Conservation (phyloP, 1,140 invertebrate species). For the Laodelphax striatellus region DNA sequence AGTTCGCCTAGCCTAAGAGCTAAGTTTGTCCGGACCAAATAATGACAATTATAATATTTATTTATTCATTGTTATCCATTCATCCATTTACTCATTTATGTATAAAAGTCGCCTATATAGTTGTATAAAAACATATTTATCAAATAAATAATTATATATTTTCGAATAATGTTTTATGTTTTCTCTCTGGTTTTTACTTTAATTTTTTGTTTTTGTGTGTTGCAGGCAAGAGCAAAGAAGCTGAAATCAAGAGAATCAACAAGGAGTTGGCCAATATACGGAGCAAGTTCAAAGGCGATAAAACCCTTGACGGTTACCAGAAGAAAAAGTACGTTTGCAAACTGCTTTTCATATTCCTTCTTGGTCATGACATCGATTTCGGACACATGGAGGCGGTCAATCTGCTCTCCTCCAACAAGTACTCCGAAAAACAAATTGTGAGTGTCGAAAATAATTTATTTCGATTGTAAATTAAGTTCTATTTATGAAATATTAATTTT, state of each 20-base stretch:
- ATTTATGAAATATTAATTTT: no score
- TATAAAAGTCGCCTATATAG: no score
- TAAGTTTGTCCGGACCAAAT: no score
- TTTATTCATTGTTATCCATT: no score
- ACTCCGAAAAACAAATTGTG: constrained; percentile 99
- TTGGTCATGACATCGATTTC: constrained; percentile 99
- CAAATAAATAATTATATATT: no score
- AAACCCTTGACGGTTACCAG: constrained; percentile 98
- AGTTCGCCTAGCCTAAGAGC: no score
- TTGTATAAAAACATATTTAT: no score
- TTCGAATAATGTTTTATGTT: no score
- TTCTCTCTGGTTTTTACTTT: no score
- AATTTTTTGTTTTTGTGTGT: background rate
- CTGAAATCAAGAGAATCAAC: constrained; percentile 98
- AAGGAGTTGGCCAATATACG: constrained; percentile 99
- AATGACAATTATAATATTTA: no score
- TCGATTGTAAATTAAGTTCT: no score
- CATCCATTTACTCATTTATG: no score
- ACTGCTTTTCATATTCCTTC: constrained; percentile 95
- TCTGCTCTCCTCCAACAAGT: constrained; percentile 99
- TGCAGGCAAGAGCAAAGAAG: constrained; percentile 97
- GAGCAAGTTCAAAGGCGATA: constrained; percentile 99
- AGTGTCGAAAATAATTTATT: constrained; percentile 37
- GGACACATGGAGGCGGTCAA: constrained; percentile 99
- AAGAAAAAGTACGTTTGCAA: constrained; percentile 99